Conservation (phyloP, 2,888 invertebrate genomes). For the Himalopsyche kuldschensis region DNA sequence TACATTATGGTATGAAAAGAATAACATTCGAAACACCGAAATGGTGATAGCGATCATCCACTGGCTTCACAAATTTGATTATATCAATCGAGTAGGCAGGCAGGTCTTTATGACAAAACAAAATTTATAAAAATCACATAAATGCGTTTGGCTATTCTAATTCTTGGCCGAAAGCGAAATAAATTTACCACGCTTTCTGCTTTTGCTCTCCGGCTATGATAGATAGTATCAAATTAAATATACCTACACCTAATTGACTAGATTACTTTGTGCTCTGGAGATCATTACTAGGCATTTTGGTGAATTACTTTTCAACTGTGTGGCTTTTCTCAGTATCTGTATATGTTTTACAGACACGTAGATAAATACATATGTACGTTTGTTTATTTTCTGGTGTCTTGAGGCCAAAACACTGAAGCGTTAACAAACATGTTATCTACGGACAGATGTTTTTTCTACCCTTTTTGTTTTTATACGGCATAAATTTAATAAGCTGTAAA, state of each 20-base stretch:
- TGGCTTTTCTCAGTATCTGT: no score
- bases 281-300: neutral
- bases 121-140: neutral
- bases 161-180: neutral
- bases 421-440: no score
- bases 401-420: no score
- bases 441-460: no score
- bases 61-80: neutral
- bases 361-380: no score
- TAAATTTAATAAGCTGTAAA: no score
- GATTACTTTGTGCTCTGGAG: neutral
- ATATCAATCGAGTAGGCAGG: neutral
- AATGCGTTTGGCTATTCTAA: neutral
- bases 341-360: no score
- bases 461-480: no score
- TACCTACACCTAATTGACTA: neutral
- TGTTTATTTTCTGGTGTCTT: no score
- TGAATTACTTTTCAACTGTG: no score
- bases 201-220: neutral
- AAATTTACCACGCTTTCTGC: neutral
- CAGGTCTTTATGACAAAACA: neutral
- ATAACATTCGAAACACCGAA: no score
- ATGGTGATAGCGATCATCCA: neutral
- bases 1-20: no score
- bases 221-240: neutral